Conservation (phyloP, 2,797 vertebrate genomes). For the Peromyscus eremicus region DNA sequence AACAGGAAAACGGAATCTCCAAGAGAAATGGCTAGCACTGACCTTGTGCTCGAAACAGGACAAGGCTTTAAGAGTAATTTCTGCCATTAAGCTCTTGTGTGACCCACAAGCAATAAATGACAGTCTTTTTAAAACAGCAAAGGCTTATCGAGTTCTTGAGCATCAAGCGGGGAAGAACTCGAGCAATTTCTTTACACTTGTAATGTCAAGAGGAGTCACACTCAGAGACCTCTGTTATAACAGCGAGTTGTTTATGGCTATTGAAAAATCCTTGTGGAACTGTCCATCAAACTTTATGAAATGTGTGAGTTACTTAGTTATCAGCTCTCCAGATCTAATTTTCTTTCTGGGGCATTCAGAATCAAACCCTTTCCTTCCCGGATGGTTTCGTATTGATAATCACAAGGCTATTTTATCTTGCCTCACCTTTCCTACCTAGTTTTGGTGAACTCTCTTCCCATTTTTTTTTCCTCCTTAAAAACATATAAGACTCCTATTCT, state of each 20-base stretch:
- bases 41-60: conserved; percentile 58
- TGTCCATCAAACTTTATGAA: conserved; percentile 68
- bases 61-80: conserved; percentile 72
- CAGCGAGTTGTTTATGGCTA: conserved; percentile 75
- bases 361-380: conserved; percentile 64
- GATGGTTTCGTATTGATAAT: conserved; percentile 38
- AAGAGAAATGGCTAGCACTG: conserved; percentile 63
- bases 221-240: background rate
- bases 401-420: background rate
- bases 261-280: conserved; percentile 65
- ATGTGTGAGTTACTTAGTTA: conserved; percentile 63
- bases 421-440: background rate
- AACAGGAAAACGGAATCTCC: conserved; percentile 47
- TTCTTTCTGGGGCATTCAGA: conserved; percentile 64
- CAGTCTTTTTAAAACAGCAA: conserved; percentile 57
- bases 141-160: conserved; percentile 70
- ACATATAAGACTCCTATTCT: background rate
- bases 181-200: conserved; percentile 71
- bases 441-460: background rate
- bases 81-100: conserved; percentile 73
- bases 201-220: conserved; percentile 66
- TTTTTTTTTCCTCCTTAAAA: background rate
- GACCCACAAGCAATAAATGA: conserved; percentile 74
- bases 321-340: conserved; percentile 71
- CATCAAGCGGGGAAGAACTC: conserved; percentile 45